Evolutionary conservation across 2,113 vertebrate genomes (phyloP), one percentile per base, ranked within the genome.

Genomic region (Daphoenositta chrysoptera): DNA sequence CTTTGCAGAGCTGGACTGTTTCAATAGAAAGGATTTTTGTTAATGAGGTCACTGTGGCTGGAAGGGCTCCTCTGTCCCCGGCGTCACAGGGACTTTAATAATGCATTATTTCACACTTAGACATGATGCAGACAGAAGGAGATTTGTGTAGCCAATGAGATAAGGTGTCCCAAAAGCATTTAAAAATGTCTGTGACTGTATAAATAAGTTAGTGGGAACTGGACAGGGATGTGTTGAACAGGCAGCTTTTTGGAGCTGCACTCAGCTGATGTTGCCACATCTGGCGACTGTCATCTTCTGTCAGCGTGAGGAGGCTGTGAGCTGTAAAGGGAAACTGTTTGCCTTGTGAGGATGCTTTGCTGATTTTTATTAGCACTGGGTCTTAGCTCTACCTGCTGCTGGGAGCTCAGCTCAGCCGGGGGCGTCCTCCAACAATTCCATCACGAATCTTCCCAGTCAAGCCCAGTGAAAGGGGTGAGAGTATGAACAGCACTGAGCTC

Each of bases 351-450:
- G 91, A 86, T 15, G 63, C 83, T 92, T 40, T 82, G 60, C 6
- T 80, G 90, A 53, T 76, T 88, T 93, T 92, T 94, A 88, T 92
- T 83, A 83, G 39, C 82, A 6, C 45, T 65, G 79, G 85, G 63
- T 21, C 60, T 90, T 73, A 72, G 71, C 75, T 93, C 73, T 94
- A 72, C 95, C 92, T 97, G 93, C 94, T 88, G 94, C 19, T 90
- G 53, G 64, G 68, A 72, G 90, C 92, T 92, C 60, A 69, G 92
- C 88, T 83, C 90, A 93, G 90, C 84, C 81, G 14, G 87, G 35
- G 68, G 51, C 5, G 0, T 31, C 72, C 78, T 42, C n/a, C 27
- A 47, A 24, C 73, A 71, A n/a, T 44, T 71, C 65, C 73, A 83
- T 45, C 3, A 3, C 0, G 0, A 63, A 44, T 6, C 61, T 51